Evolutionary conservation across 2,113 vertebrate genomes (phyloP), one percentile per base, ranked within the genome.

Genomic region (Austrofundulus limnaeus): DNA sequence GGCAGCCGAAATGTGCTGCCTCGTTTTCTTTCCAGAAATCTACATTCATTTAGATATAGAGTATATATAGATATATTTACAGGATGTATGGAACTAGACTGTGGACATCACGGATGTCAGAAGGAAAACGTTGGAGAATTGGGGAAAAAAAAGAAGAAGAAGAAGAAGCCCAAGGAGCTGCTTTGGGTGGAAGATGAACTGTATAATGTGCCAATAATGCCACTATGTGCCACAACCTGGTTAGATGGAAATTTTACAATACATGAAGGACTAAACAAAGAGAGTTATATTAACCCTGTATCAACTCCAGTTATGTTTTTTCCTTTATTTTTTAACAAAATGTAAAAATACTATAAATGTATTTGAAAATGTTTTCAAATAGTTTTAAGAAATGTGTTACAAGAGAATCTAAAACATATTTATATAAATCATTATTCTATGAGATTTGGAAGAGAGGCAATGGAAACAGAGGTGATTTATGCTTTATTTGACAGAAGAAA

Each of bases 151-250:
- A 28, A 28, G 7, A 28, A 4, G 3, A 28, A 28, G 72, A 72
- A 66, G 62, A 59, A 67, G 61, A 73, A 83, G 80, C 83, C 70
- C 69, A 61, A 75, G 70, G 75, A 86, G 83, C 82, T 80, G 85
- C 91, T 76, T 87, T 87, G 87, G 82, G 78, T 59, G 66, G 81
- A 82, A 76, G 76, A 51, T 34, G 92, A 91, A 93, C 91, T 91
- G 84, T 85, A 92, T 93, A 95, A 91, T 94, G 95, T 98, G 96
- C 97, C 96, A 96, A 98, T 95, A 94, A 98, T 93, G 95, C 97
- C 97, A 94, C 91, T 95, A 98, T 96, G 96, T 99, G 97, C 97
- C 97, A 98, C 92, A 94, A 90, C 92, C 90, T 75, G 92, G 92
- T 88, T 90, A 82, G 89, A 86, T 83, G 81, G 92, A 89, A 87